Base-by-base conservation (phyloP, 2,113 vertebrate species). In the Hydrochoerus hydrochaeris region DNA sequence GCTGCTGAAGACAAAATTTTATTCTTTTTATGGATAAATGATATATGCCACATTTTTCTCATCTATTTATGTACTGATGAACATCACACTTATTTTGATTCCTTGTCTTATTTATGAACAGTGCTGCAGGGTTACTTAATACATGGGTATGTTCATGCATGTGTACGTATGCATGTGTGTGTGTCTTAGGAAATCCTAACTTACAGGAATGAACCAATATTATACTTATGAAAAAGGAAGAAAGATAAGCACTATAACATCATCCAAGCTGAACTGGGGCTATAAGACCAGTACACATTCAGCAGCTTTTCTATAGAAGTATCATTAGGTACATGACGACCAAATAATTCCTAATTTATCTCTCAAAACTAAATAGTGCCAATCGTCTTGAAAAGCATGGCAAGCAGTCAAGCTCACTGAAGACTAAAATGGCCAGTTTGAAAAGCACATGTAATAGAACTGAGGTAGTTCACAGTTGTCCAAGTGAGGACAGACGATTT, bases 121-220 rank as follows among this genome's bases (percentile, higher is more conserved):
- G 24, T 75, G 22, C 69, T 44, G 24, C 71, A 75, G 14, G 8
- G 26, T 62, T 44, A 84, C 38, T 67, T 67, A 63, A 26, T 26
- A 30, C 28, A 4, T 58, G 54, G 54, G 54, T 82, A 35, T 46
- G 26, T 44, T 19, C 65, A 9, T 26, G 14, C 35, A 28, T 80
- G 22, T 57, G 52, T 82, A 35, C 57, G 10, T 35, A 5, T 46
- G 17, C 32, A 28, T 65, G 28, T 49, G 28, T 30, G 4, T 20
- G 14, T 30, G 30, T 73, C 85, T 88, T 91, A 83, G 60, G 54
- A 84, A 93, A 96, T 54, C 62, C 73, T 81, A 83, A 84, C 52
- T 92, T 88, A 60, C 3, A 81, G 91, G 60, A 92, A 71, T 26
- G 3, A 87, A 88, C 46, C 10, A 12, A 49, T 13, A 5, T 22